These are phyloP conservation scores for Pachyuromys duprasi DNA, from an alignment of 2,797 vertebrate genomes.

Conservation along the genomic window DNA sequence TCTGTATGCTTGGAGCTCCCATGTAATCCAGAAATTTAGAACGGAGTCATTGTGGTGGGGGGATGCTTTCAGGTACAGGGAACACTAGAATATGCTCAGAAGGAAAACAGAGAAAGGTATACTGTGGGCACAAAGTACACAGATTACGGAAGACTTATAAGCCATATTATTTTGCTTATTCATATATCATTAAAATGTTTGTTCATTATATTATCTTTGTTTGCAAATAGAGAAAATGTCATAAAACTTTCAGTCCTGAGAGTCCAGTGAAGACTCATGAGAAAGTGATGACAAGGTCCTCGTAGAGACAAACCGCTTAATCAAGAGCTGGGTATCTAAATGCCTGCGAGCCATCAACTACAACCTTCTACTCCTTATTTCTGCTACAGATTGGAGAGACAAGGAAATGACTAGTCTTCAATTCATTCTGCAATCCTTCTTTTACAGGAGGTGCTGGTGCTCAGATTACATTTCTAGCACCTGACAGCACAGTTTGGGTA, in stretches of 20 bases:
- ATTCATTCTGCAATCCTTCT: background rate
- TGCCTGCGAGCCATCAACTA: background rate
- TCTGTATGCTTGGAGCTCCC: background rate
- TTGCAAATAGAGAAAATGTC: background rate
- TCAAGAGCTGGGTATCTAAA: background rate
- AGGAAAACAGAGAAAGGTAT: background rate
- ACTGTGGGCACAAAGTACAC: background rate
- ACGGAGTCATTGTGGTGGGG: too few species aligned
- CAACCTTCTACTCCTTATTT: background rate
- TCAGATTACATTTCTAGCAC: background rate
- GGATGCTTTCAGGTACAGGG: background rate
- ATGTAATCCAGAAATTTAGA: background rate
- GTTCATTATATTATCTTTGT: background rate
- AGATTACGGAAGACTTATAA: background rate
- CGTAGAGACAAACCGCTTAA: background rate
- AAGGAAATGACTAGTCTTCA: background rate
- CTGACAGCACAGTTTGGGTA: background rate
- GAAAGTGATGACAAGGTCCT: background rate
- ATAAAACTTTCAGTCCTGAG: background rate
- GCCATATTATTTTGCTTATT: background rate
- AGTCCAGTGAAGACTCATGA: background rate
- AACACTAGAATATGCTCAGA: background rate
- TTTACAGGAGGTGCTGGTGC: background rate
- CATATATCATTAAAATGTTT: background rate
- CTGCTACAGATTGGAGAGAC: background rate